Evolutionary conservation across 2,113 vertebrate species (phyloP).

Genomic region (Bos javanicus): DNA sequence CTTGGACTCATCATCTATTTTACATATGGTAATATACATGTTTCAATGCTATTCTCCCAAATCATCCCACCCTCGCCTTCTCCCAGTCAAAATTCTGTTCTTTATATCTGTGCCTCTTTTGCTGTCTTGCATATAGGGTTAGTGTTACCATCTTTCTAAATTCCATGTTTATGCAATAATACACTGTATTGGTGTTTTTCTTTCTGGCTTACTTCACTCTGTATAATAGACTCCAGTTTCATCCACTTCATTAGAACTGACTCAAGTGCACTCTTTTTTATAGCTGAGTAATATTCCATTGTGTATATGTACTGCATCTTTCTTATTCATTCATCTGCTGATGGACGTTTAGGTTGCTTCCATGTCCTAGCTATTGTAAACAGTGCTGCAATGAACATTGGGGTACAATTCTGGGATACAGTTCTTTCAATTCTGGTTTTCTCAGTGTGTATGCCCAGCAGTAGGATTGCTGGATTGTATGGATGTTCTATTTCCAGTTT

Average conservation of each 20-base stretch:
- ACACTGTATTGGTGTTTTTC: background rate
- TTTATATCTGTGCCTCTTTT: background rate
- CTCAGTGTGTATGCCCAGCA: background rate
- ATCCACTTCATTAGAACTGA: background rate
- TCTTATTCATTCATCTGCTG: background rate
- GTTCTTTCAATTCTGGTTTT: background rate
- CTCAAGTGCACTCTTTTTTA: background rate
- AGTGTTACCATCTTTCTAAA: background rate
- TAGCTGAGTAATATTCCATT: background rate
- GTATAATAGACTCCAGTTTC: background rate
- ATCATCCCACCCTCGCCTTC: background rate
- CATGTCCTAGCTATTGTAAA: background rate
- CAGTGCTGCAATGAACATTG: background rate
- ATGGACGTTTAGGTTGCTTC: background rate
- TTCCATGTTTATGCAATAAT: background rate
- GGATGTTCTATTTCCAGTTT: background rate
- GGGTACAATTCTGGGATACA: background rate
- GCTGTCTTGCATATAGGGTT: background rate
- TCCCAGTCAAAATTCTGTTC: background rate
- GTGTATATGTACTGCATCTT: background rate
- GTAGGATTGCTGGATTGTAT: background rate
- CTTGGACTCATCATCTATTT: background rate
- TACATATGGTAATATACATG: background rate
- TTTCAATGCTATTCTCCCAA: background rate
- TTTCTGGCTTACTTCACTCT: background rate